These are phyloP conservation scores for Calliopum simillimum DNA, from an alignment of 2,888 invertebrate genomes.

Conservation along the genomic window DNA sequence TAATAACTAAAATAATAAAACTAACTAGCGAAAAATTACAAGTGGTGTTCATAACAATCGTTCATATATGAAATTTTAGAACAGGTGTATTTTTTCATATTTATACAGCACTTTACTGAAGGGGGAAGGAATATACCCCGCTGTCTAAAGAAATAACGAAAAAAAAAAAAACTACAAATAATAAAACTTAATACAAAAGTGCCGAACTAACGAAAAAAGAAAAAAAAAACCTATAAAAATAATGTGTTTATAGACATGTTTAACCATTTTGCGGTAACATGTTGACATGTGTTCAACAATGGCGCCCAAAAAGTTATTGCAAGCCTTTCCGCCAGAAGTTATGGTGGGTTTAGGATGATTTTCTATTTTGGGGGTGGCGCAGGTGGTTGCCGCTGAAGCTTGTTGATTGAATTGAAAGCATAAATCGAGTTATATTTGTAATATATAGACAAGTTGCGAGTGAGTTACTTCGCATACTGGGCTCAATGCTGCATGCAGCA, in stretches of 20 bases:
- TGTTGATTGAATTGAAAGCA: slow-evolving; percentile 21
- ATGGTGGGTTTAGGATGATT: neutral
- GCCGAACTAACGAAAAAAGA: too few species aligned
- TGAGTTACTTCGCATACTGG: neutral
- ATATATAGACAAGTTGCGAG: neutral
- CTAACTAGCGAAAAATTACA: too few species aligned
- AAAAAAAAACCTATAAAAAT: slow-evolving; percentile 14
- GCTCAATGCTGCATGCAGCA: neutral
- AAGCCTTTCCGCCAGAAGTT: neutral
- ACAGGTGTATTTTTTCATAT: too few species aligned
- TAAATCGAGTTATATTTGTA: slow-evolving; percentile 9
- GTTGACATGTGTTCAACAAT: slow-evolving; percentile 26
- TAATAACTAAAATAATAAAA: too few species aligned
- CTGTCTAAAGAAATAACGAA: slow-evolving; percentile 14
- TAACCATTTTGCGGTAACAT: slow-evolving; percentile 17
- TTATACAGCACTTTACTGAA: neutral
- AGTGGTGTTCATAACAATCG: too few species aligned
- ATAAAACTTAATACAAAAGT: neutral
- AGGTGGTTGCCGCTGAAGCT: slow-evolving; percentile 1
- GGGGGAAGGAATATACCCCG: neutral
- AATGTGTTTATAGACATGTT: slow-evolving; percentile 28
- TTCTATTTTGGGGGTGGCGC: neutral
- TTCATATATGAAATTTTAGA: too few species aligned
- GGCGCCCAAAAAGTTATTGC: neutral
- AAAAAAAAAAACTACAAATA: slow-evolving; percentile 30